phyloP scores from a whole-genome alignment of 2,888 invertebrate species.

The Amiota minor region DNA sequence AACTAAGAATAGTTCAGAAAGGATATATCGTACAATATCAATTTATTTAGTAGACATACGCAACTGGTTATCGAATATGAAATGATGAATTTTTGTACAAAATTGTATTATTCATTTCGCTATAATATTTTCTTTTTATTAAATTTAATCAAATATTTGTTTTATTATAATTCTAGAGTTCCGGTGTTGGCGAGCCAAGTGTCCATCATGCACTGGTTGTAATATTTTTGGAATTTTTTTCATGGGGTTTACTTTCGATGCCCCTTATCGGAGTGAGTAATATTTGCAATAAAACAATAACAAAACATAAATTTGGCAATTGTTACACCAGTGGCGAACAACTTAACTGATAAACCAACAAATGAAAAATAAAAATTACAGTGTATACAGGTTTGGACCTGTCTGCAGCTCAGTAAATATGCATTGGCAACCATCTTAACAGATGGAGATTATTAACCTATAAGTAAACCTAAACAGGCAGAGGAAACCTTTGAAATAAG shows the following conservation, averaged over 20 bases:
- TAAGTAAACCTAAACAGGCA: too few relatives aligned
- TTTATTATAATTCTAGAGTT: conserved; percentile 76
- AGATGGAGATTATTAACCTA: too few relatives aligned
- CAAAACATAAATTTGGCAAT: neutral
- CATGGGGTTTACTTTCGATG: conserved; percentile 98
- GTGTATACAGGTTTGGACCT: too few relatives aligned
- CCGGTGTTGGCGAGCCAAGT: conserved; percentile 94
- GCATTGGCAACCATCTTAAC: too few relatives aligned
- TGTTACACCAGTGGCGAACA: too few relatives aligned
- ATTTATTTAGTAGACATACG: neutral
- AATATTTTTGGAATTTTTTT: conserved; percentile 99
- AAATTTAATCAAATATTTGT: conserved; percentile 13
- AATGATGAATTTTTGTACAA: neutral
- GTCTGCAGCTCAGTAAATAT: too few relatives aligned
- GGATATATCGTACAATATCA: too few relatives aligned
- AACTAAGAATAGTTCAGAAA: too few relatives aligned
- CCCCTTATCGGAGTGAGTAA: conserved; percentile 84
- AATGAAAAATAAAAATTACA: too few relatives aligned
- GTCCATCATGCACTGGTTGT: conserved; percentile 99
- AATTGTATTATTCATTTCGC: neutral
- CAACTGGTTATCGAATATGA: conserved; percentile 13
- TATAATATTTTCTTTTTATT: neutral
- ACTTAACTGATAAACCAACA: too few relatives aligned
- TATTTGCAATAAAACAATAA: neutral
- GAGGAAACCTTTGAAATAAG: too few relatives aligned